A percentile compares a stretch with the other conserved stretches of the same genome.
These are phyloP conservation scores for Echeneis naucrates DNA, from an alignment of 2,797 vertebrate genomes.

Conservation along the genomic window DNA sequence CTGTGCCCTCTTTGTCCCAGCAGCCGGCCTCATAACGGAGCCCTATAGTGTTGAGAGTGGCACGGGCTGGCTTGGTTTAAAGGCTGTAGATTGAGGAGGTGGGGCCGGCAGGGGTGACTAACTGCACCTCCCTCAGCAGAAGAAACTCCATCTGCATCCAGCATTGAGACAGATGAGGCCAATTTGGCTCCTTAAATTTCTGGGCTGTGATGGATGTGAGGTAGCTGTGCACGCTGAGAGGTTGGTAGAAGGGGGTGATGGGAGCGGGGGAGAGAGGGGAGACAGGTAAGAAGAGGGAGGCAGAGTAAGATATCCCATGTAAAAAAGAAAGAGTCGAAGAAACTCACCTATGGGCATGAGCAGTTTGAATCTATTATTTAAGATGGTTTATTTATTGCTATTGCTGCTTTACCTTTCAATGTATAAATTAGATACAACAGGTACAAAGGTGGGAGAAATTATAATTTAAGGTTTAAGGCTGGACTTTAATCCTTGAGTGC, in stretches of 20 bases:
- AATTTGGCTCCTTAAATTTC: slow-evolving; percentile 99
- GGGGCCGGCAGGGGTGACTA: slow-evolving; percentile 93
- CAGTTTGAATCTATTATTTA: slow-evolving; percentile 22
- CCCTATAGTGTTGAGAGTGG: slow-evolving; percentile 41
- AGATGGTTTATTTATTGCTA: slow-evolving; percentile 46
- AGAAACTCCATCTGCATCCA: slow-evolving; percentile 99
- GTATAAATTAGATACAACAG: slow-evolving; percentile 13
- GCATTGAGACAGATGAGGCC: slow-evolving; percentile 99
- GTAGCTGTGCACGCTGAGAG: slow-evolving; percentile 88
- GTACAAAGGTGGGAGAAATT: slow-evolving; percentile 34
- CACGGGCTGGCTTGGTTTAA: slow-evolving; percentile 57
- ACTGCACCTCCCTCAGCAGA: slow-evolving; percentile 96
- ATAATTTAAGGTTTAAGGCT: slow-evolving; percentile 17
- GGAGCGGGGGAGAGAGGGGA: slow-evolving; percentile 39
- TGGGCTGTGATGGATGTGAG: slow-evolving; percentile 99
- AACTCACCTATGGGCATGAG: slow-evolving; percentile 51
- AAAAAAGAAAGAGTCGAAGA: slow-evolving; percentile 53
- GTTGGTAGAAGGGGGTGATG: slow-evolving; percentile 64
- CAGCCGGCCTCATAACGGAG: slow-evolving; percentile 46
- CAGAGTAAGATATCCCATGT: slow-evolving; percentile 46
- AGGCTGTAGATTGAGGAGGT: slow-evolving; percentile 72
- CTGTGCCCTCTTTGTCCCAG: slow-evolving; percentile 64
- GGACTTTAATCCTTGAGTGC: slow-evolving; percentile 12
- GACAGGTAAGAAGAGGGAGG: slow-evolving; percentile 68
- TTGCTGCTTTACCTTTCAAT: slow-evolving; percentile 27